These are phyloP conservation scores for Zaprionus ghesquierei DNA, from an alignment of 1,140 invertebrate species.

Conservation along the genomic window DNA sequence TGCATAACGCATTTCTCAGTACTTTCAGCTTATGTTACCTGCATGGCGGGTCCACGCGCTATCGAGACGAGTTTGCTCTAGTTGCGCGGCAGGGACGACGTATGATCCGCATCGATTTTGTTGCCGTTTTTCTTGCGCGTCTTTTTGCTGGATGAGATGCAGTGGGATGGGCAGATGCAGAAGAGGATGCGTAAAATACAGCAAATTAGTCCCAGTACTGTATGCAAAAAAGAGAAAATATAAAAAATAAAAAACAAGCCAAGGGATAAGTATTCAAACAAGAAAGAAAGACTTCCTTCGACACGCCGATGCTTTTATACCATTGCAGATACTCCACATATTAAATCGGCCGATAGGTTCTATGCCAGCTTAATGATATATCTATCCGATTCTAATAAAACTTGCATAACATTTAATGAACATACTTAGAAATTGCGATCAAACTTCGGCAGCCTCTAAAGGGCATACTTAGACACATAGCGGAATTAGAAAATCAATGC, in stretches of 20 bases:
- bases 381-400: no score
- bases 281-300: no score
- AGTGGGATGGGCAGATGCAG: conserved; percentile 85
- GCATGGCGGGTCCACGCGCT: conserved; percentile 65
- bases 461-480: no score
- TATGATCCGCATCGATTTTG: conserved; percentile 82
- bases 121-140: conserved; percentile 79
- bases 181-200: conserved; percentile 85
- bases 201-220: conserved; percentile 84
- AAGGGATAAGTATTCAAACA: background rate
- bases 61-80: conserved; percentile 81
- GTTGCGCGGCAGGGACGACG: conserved; percentile 75
- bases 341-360: no score
- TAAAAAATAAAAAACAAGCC: background rate
- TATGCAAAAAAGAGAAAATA: background rate
- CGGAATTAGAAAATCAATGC: no score
- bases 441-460: no score
- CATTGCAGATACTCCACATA: no score
- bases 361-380: no score
- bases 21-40: conserved; percentile 49
- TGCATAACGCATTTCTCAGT: background rate
- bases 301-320: no score
- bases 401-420: no score
- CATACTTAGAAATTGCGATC: no score
- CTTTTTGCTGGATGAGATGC: conserved; percentile 82